Conservation (phyloP, 2,888 invertebrate species). For the Andrena flavipes region DNA sequence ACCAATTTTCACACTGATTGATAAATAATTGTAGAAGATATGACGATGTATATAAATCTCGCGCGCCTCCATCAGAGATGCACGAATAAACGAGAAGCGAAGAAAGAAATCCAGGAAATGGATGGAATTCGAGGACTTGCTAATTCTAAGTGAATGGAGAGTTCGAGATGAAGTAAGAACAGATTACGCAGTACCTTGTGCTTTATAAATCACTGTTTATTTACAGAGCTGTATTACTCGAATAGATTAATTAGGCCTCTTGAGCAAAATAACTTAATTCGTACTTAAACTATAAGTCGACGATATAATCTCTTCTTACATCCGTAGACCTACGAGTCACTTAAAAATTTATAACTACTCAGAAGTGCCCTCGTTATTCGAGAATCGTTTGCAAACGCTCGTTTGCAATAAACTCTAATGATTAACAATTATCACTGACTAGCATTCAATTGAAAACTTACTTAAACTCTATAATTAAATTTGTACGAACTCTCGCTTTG, state of each 20-base stretch:
- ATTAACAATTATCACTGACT: slow-evolving; percentile 14
- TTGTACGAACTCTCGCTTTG: slow-evolving; percentile 30
- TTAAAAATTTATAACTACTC: neutral
- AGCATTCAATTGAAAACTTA: slow-evolving; percentile 13
- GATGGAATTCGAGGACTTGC: neutral
- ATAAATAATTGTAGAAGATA: too few relatives aligned
- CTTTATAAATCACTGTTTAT: slow-evolving; percentile 28
- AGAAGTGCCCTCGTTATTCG: neutral
- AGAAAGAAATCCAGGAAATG: neutral
- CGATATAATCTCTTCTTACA: slow-evolving; percentile 2
- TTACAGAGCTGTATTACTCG: slow-evolving; percentile 18
- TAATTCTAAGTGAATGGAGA: neutral
- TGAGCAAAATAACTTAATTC: slow-evolving; percentile 45
- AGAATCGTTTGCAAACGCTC: slow-evolving; percentile 10
- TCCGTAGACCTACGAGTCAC: slow-evolving; percentile 7
- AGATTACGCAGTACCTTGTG: neutral
- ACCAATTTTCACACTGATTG: too few relatives aligned
- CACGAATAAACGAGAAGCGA: neutral
- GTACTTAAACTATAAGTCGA: slow-evolving; percentile 22
- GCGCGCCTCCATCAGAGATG: too few relatives aligned
- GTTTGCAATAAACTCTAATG: slow-evolving; percentile 18
- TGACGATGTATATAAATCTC: too few relatives aligned
- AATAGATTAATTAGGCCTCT: slow-evolving; percentile 38
- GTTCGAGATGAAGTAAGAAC: slow-evolving; percentile 28
- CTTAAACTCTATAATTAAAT: slow-evolving; percentile 22